Evolutionary conservation across 1,140 invertebrate species (phyloP), one percentile per base, ranked within the genome.

Genomic region (Achroia grisella): DNA sequence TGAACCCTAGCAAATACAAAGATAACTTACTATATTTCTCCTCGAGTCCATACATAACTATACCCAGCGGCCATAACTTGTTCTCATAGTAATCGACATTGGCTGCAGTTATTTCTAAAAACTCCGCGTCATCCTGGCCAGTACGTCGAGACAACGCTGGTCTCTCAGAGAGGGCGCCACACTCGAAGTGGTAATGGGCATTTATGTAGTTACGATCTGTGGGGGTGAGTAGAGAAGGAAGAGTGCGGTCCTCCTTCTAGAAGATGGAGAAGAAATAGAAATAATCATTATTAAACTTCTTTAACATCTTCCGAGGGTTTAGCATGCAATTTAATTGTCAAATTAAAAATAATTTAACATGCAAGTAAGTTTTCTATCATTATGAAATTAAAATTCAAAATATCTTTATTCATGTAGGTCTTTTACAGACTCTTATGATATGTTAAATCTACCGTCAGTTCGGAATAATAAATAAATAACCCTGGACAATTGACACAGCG

Each of bases 201-300:
- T 81, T 81, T 0, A 81, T 76, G 35, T 50, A 77, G 29, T 76
- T 66, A 0, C 69, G 48, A 27, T 78, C 71, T 0, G 32, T 15
- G 0, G 47, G 14, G 0, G 57, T 36, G 1, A 73, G 39, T 0
- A 78, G 48, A 0, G 48, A 41, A 0, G 44, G 30, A 11, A 35
- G 30, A 0, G 42, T 15, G 1, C 23, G 29, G 13, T 56, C 36
- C 11, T 28, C 37, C 1, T 53, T 49, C 62, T 69, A 40, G 8
- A 42, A 23, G 6, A 23, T 3, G 17, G 6, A 23, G 17, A 23
- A 3, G 17, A 23, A 23, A 2, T 6, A 23, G 17, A 6, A 23
- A 3, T 2, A 2, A 3, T 23, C 17, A 3, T 23, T 3, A 23
- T 23, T 3, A 6, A 6, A 23, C 2, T 3, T 23, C 6, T 2